These are phyloP conservation scores for Nyctibius grandis DNA, from an alignment of 2,797 vertebrate species.

Conservation along the genomic window DNA sequence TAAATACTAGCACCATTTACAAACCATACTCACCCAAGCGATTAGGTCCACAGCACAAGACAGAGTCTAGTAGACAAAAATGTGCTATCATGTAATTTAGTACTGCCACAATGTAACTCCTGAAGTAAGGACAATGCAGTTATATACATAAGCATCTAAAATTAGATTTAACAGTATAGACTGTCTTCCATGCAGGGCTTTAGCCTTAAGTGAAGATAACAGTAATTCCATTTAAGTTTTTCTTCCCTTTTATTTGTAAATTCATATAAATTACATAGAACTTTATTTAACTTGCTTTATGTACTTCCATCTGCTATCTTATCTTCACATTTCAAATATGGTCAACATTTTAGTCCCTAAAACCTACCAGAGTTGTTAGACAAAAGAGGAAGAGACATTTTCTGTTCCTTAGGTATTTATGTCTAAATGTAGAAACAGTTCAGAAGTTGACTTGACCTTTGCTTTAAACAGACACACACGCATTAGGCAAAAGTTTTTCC, in stretches of 20 bases:
- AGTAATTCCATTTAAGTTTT: background rate
- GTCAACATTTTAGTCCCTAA: background rate
- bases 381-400: background rate
- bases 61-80: background rate
- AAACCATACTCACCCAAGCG: background rate
- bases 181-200: background rate
- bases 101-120: background rate
- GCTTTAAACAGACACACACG: background rate
- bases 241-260: background rate
- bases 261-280: background rate
- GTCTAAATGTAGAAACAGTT: background rate
- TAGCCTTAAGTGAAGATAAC: background rate
- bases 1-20: background rate
- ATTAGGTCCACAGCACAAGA: background rate
- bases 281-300: background rate
- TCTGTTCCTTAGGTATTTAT: background rate
- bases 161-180: background rate
- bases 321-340: background rate
- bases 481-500: background rate
- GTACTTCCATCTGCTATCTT: background rate
- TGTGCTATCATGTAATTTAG: background rate
- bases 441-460: background rate
- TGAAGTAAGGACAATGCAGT: background rate
- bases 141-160: background rate
- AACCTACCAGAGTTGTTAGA: background rate